These are phyloP conservation scores for Centropyge bicolor DNA, from an alignment of 2,797 vertebrate species.

Conservation along the genomic window DNA sequence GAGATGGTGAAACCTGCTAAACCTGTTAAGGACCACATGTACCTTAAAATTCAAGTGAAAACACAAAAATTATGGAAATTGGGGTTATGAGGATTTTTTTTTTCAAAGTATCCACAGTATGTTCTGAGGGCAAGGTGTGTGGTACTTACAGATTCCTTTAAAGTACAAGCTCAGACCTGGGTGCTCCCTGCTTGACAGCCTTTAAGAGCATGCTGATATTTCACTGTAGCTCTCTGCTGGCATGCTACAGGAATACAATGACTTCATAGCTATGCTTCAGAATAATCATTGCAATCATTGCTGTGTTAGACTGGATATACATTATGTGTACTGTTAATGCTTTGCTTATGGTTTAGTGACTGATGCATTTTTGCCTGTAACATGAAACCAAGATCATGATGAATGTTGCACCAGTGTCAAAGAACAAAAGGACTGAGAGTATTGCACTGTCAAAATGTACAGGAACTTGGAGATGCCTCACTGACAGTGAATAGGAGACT, in stretches of 20 bases:
- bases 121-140: slow-evolving; percentile 75
- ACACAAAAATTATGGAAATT: slow-evolving; percentile 49
- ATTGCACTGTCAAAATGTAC: neutral
- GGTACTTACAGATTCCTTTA: slow-evolving; percentile 64
- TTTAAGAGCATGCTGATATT: slow-evolving; percentile 57
- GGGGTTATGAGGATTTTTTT: slow-evolving; percentile 9
- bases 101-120: slow-evolving; percentile 39
- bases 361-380: slow-evolving; percentile 3
- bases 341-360: slow-evolving; percentile 6
- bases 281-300: slow-evolving; percentile 39
- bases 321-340: slow-evolving; percentile 1
- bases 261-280: slow-evolving; percentile 35
- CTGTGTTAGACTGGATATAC: slow-evolving; percentile 17
- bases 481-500: slow-evolving; percentile 16
- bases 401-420: neutral
- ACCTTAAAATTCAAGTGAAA: slow-evolving; percentile 61
- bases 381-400: neutral
- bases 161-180: slow-evolving; percentile 79
- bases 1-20: slow-evolving; percentile 44
- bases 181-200: slow-evolving; percentile 63
- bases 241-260: slow-evolving; percentile 34
- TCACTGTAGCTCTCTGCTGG: slow-evolving; percentile 40
- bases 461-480: slow-evolving; percentile 24
- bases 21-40: slow-evolving; percentile 16
- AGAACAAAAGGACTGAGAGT: slow-evolving; percentile 8